Evolutionary conservation across 64 coral and sea anemone genomes (phyloP), one percentile per base, ranked within the genome.

Genomic region (Actinia tenebrosa): DNA sequence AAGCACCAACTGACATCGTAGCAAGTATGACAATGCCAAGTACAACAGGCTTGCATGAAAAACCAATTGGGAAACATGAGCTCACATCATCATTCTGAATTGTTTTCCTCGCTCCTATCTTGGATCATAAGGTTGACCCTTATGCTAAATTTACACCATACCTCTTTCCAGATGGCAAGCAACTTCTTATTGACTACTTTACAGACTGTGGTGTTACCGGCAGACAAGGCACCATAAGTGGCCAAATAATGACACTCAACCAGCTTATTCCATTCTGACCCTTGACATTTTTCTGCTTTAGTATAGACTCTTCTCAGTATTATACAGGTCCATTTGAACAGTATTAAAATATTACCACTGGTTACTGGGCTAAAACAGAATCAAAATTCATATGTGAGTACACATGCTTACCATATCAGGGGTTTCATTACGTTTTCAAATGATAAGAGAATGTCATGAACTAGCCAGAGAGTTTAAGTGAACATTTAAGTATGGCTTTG

Each of bases 321-420:
- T n/a, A 94, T 53, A 80, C 93, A 94, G 1, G 93, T 91, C 93
- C 93, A 94, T 47, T 90, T 91, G 10, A 94, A 84, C 22, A 83
- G 78, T 60, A 89, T 78, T n/a, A 94, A 45, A 8, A 88, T 78
- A 83, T 85, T 87, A 3, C 64, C 89, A 84, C 88, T 87, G 47
- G 27, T 83, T 20, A 75, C 80, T 30, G 54, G 84, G 27, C 79
- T 81, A n/a, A 20, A 53, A 81, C 10, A 81, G 19, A 52, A 75
- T 75, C n/a, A 75, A 20, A 81, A 81, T 81, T 10, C 15, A 81
- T 18, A 53, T 6, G 2, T 20, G 45, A 75, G 26, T 42, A 30
- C 37, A 66, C 63, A n/a, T 66, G 10, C 3, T 3, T 22, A 66
- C n/a, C 63, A n/a, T 66, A 20, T 23, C 30, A 37, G 30, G 30